phyloP scores from a whole-genome alignment of 2,888 invertebrate genomes.

The Aricia artaxerxes region DNA sequence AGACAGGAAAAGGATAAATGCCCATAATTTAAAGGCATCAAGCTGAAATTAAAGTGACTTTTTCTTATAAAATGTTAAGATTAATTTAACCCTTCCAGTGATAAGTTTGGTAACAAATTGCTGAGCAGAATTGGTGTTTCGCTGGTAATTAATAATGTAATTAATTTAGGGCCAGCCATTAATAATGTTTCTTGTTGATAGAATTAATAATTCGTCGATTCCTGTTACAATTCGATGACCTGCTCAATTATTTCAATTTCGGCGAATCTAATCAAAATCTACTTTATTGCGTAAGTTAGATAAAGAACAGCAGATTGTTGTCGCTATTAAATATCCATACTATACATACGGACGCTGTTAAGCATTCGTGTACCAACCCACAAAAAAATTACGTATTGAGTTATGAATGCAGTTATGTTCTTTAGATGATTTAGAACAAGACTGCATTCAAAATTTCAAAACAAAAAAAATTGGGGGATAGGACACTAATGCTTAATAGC shows the following conservation, averaged over 20 bases:
- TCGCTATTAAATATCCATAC: too few species aligned
- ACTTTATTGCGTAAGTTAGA: background rate
- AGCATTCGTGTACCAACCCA: too few species aligned
- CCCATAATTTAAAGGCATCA: constrained; percentile 3
- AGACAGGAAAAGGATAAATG: background rate
- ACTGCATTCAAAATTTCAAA: too few species aligned
- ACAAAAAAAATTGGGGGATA: too few species aligned
- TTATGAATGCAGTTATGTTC: too few species aligned
- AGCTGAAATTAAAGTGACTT: constrained; percentile 11
- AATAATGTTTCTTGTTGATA: constrained; percentile 41
- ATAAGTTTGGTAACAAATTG: constrained; percentile 46
- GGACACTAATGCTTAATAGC: too few species aligned
- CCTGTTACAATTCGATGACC: constrained; percentile 18
- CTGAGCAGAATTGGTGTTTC: constrained; percentile 51
- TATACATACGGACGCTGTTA: too few species aligned
- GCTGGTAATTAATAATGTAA: constrained; percentile 56
- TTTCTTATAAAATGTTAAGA: background rate
- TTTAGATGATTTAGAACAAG: too few species aligned
- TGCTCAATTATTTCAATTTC: background rate
- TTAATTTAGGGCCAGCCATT: constrained; percentile 51
- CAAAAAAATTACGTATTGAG: too few species aligned
- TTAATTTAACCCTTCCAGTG: constrained; percentile 21
- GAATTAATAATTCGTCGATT: constrained; percentile 35
- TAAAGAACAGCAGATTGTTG: background rate
- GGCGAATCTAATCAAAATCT: background rate